These are phyloP conservation scores for Hemiscyllium ocellatum DNA, from an alignment of 2,113 vertebrate genomes.

Conservation along the genomic window DNA sequence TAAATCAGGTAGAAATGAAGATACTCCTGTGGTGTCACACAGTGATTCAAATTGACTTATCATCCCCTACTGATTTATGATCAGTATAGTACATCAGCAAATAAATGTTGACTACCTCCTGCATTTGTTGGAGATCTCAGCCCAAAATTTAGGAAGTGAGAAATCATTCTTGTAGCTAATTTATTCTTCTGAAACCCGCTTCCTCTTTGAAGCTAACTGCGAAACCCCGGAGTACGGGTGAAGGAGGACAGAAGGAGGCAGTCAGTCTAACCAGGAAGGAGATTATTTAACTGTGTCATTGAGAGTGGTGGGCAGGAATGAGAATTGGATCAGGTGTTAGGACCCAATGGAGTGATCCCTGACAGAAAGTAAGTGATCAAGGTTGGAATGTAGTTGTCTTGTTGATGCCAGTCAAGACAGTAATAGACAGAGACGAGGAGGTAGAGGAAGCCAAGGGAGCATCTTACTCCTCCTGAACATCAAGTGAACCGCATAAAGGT, in stretches of 20 bases:
- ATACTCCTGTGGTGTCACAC: neutral
- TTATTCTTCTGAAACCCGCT: neutral
- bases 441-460: neutral
- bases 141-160: neutral
- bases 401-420: neutral
- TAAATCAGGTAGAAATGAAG: neutral
- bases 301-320: neutral
- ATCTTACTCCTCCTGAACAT: neutral
- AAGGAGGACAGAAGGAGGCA: neutral
- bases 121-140: neutral
- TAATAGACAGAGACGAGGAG: neutral
- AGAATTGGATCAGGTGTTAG: neutral
- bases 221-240: neutral
- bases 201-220: neutral
- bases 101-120: neutral
- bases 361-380: neutral
- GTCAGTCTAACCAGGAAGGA: neutral
- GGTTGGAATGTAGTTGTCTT: neutral
- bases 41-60: constrained; percentile 8
- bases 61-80: neutral
- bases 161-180: neutral
- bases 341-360: neutral
- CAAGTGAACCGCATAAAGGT: neutral
- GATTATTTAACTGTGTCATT: neutral
- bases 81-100: neutral